Conservation (phyloP, 2,888 invertebrate genomes). For the Drosophila demipolita region DNA sequence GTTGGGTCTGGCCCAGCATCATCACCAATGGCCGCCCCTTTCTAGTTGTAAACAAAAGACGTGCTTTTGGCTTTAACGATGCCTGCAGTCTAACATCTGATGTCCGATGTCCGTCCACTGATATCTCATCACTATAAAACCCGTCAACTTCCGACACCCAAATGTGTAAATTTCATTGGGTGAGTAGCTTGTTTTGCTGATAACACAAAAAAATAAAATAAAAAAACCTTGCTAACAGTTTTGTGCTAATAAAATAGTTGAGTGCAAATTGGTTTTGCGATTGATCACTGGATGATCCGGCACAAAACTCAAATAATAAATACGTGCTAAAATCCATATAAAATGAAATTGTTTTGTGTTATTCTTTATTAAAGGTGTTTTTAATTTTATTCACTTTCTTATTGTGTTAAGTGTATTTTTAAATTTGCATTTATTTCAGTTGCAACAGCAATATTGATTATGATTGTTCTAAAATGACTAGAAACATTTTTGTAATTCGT, state of each 20-base stretch:
- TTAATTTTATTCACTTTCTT: neutral
- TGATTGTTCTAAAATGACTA: too few relatives aligned
- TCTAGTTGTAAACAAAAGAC: constrained; percentile 62
- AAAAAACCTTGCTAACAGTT: constrained; percentile 6
- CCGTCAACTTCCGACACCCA: constrained; percentile 31
- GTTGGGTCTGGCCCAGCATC: constrained; percentile 10
- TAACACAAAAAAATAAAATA: constrained; percentile 11
- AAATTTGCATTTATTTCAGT: neutral
- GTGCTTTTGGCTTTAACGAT: constrained; percentile 54
- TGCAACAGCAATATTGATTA: neutral
- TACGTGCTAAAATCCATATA: neutral
- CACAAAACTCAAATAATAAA: neutral
- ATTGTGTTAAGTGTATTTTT: neutral
- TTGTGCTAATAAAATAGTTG: constrained; percentile 31
- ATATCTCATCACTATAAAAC: constrained; percentile 66
- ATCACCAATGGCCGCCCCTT: constrained; percentile 26
- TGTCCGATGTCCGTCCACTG: constrained; percentile 13
- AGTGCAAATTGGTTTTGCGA: constrained; percentile 23
- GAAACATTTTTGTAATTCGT: neutral
- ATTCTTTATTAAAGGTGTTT: neutral
- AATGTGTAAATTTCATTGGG: constrained; percentile 54
- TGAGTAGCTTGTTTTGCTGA: constrained; percentile 57
- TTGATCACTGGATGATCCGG: constrained; percentile 13
- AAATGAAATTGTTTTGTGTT: neutral
- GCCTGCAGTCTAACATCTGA: constrained; percentile 19